Conservation (phyloP, 2,113 vertebrate species). For the Climacteris rufus region DNA sequence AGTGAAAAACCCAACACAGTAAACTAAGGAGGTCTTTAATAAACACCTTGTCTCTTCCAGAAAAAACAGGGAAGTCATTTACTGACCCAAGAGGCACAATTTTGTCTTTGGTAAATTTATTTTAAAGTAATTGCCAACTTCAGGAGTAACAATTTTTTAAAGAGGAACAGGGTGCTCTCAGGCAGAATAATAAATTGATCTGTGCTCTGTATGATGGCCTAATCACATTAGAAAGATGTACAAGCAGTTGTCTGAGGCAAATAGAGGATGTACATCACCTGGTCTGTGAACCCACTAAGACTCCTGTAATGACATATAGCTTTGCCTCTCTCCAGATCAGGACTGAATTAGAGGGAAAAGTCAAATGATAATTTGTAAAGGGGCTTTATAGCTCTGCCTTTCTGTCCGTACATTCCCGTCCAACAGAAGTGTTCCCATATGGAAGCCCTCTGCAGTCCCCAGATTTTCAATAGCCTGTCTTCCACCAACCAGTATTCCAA, state of each 20-base stretch:
- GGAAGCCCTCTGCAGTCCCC: not conserved
- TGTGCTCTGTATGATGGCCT: constrained; percentile 80
- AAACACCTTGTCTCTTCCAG: constrained; percentile 98
- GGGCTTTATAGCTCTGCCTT: not conserved
- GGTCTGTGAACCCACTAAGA: constrained; percentile 25
- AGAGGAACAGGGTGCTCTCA: constrained; percentile 78
- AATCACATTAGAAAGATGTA: constrained; percentile 83
- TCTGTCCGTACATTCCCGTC: not conserved
- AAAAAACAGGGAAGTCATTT: constrained; percentile 98
- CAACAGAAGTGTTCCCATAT: not conserved
- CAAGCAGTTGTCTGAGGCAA: constrained; percentile 38
- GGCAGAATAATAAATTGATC: constrained; percentile 84
- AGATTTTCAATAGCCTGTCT: not conserved
- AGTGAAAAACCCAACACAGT: constrained; percentile 94
- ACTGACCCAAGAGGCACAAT: constrained; percentile 96
- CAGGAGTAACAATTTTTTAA: constrained; percentile 90
- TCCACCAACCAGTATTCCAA: not conserved
- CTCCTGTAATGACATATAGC: constrained; percentile 9
- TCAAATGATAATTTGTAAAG: not conserved
- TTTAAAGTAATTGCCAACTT: constrained; percentile 96
- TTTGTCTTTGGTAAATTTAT: constrained; percentile 97
- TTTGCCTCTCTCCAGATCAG: constrained; percentile 42
- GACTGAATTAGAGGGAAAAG: constrained; percentile 15
- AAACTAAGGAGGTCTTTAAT: constrained; percentile 97
- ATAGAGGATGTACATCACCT: constrained; percentile 52